Evolutionary conservation across 2,888 invertebrate species (phyloP).

Genomic region (Sericinus montela): DNA sequence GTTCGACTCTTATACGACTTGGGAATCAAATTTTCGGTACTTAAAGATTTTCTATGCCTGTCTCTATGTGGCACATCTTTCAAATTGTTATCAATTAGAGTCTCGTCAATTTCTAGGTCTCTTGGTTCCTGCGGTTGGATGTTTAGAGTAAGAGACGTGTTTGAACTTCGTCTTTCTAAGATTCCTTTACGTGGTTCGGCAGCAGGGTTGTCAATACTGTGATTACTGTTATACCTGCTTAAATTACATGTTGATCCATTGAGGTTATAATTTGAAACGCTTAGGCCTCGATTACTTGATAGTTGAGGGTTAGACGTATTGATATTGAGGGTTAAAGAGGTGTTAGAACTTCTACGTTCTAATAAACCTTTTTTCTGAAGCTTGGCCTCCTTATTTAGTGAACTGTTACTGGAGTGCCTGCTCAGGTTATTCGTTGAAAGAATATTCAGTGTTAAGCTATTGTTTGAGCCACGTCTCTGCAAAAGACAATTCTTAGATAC

Average conservation of each 20-base stretch:
- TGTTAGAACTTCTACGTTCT: constrained; percentile 93
- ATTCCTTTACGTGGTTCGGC: constrained; percentile 79
- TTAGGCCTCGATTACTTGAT: constrained; percentile 64
- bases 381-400: constrained; percentile 69
- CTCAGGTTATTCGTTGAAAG: constrained; percentile 70
- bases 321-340: constrained; percentile 90
- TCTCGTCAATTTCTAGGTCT: constrained; percentile 68
- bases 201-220: constrained; percentile 59
- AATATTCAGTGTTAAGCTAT: constrained; percentile 90
- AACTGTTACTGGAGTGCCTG: constrained; percentile 78
- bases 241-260: constrained; percentile 73
- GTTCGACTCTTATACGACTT: constrained; percentile 69
- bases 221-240: constrained; percentile 69
- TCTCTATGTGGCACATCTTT: constrained; percentile 59
- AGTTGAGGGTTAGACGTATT: constrained; percentile 67
- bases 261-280: constrained; percentile 73
- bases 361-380: constrained; percentile 83
- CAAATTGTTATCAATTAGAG: constrained; percentile 50
- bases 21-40: constrained; percentile 80
- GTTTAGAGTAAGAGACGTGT: constrained; percentile 87
- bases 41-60: constrained; percentile 77
- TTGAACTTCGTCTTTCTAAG: constrained; percentile 88
- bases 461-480: constrained; percentile 91
- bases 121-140: constrained; percentile 66
- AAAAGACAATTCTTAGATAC: constrained; percentile 81